Evolutionary conservation across 2,113 vertebrate species (phyloP), one percentile per base, ranked within the genome.

Genomic region (Oryzias melastigma): DNA sequence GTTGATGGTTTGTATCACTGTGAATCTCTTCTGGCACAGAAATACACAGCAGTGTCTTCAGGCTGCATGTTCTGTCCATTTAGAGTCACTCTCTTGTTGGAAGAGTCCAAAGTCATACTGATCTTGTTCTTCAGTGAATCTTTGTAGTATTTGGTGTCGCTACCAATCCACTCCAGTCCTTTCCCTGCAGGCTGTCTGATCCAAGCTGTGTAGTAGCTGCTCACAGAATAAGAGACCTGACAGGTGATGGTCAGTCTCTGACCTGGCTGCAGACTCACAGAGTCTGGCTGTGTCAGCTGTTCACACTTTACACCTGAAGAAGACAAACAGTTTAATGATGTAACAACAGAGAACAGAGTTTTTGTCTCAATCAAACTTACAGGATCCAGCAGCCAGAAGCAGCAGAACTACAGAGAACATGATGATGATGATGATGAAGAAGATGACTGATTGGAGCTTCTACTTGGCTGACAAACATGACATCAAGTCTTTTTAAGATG

Each of bases 131-230:
- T 44, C 43, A 44, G 43, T 44, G 43, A 44, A 44, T 35, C 29
- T 35, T 35, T 35, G 29, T 35, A 35, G 29, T 35, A 12, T 8
- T 35, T 1, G 7, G 0, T 3, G n/a, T n/a, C n/a, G n/a, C n/a
- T n/a, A n/a, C 29, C 29, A 35, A 35, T 35, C 29, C 66, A 75
- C 41, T 79, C 70, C 54, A 85, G 16, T 49, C 47, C 47, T 73
- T 82, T 85, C 29, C 81, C 83, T n/a, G 52, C 48, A 58, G 54
- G 24, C n/a, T 83, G 80, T 53, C 77, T 78, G 61, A 84, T 82
- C 77, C 77, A 81, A 6, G 0, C 12, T 57, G 68, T 62, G 0
- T 0, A 1, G 0, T 35, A 35, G 20, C 10, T 18, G 4, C 42
- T 1, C 0, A 65, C 0, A 52, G 35, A n/a, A 75, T 70, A 76